phyloP scores from a whole-genome alignment of 2,888 invertebrate species.

The Lycophotia porphyrea region DNA sequence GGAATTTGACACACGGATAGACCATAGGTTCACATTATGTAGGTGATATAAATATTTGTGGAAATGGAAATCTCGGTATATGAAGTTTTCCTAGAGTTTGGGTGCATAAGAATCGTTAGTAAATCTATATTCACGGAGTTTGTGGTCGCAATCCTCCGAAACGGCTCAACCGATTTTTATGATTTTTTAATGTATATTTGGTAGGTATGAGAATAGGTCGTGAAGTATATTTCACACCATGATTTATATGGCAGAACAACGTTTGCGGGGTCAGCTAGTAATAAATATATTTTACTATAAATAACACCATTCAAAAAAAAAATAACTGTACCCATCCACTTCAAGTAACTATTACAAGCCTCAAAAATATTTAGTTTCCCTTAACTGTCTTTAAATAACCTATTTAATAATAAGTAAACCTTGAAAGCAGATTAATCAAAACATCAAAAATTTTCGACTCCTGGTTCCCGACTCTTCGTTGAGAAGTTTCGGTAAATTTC shows the following conservation, averaged over 20 bases:
- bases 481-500: slow-evolving; percentile 22
- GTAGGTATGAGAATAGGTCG: too few species aligned
- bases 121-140: too few species aligned
- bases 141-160: too few species aligned
- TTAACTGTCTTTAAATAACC: not conserved
- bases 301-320: not conserved
- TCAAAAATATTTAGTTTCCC: not conserved
- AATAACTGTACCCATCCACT: not conserved
- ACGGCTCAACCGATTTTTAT: too few species aligned
- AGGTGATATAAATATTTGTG: not conserved
- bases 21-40: not conserved
- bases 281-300: not conserved
- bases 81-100: too few species aligned
- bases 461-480: not conserved
- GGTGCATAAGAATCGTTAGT: not conserved
- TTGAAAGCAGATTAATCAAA: slow-evolving; percentile 5
- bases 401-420: not conserved
- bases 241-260: too few species aligned
- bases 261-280: too few species aligned
- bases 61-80: not conserved
- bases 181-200: too few species aligned
- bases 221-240: too few species aligned
- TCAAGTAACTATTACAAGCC: not conserved
- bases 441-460: not conserved
- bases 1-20: not conserved